Base-by-base conservation (phyloP, 2,888 invertebrate genomes). In the Sturmia bella region DNA sequence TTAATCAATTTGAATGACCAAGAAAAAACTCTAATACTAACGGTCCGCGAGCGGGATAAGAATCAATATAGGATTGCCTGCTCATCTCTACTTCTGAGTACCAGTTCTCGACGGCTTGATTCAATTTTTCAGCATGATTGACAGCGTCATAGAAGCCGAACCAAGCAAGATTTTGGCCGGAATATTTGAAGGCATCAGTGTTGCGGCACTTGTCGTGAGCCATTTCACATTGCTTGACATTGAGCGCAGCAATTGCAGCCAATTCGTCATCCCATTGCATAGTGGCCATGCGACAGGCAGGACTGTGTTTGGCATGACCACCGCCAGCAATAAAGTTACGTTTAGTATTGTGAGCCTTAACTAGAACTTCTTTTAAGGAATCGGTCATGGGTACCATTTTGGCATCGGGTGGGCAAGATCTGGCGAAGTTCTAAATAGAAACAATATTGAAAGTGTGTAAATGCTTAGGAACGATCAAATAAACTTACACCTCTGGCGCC, bases 211-310 rank as follows among this genome's bases (percentile, higher is more conserved):
- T 43, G 15, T 89, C 89, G 68, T 89, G 89, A 0, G 9, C 6
- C 84, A 86, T 86, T 32, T 56, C 6, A 13, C 89, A 89, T 50
- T 85, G 85, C 13, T 45, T 84, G 0, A 86, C 89, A 50, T 89
- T 87, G 3, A 87, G 76, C 0, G 80, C 69, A 3, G 89, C 89
- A 48, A 88, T 15, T 11, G 77, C 48, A 21, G 89, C 87, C 72
- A 89, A 69, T 11, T 89, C 87, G 9, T 86, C 79, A 74, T 85
- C 82, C 89, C 89, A 89, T 37, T 80, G 45, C 80, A 88, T 88
- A 45, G 87, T 87, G 59, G 87, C 87, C 89, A 89, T 89, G 61
- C 87, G 85, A n/a, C 85, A 85, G 32, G 89, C 89, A 6, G 86
- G 68, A 3, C 1, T 6, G 4, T 32, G 70, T 12, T 54, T 52